Evolutionary conservation across 2,888 invertebrate genomes (phyloP).

Genomic region (Caenorhabditis panamensis): DNA sequence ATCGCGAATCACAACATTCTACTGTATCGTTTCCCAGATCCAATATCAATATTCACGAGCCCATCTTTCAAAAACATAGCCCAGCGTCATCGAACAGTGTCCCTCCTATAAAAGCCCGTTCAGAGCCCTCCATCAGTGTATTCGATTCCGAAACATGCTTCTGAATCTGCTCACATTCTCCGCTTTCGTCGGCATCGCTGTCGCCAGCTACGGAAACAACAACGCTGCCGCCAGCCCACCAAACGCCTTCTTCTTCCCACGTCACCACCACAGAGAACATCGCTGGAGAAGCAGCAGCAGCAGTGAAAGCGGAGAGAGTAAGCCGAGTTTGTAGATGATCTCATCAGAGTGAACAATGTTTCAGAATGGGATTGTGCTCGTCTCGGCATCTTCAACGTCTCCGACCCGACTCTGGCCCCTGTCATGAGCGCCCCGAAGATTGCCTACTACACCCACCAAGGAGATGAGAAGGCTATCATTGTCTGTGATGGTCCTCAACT

Average conservation of each 20-base stretch:
- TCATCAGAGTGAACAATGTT: conserved; percentile 4
- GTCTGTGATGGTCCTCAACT: conserved; percentile 42
- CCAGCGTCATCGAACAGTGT: neutral
- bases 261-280: neutral
- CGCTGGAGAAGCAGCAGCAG: conserved; percentile 24
- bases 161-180: conserved; percentile 42
- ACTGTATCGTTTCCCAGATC: neutral
- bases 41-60: conserved; percentile 35
- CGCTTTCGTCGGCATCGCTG: conserved; percentile 26
- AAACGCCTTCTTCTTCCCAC: neutral
- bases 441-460: conserved; percentile 43
- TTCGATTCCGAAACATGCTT: conserved; percentile 36
- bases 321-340: no score
- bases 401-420: neutral
- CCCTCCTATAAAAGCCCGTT: conserved; percentile 1
- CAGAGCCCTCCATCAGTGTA: neutral
- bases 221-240: neutral
- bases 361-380: conserved; percentile 42
- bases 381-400: conserved; percentile 28
- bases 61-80: neutral
- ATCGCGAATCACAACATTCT: conserved; percentile 18
- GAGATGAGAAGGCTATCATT: conserved; percentile 38
- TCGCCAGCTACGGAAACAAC: conserved; percentile 9
- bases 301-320: conserved; percentile 33
- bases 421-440: conserved; percentile 33